Evolutionary conservation across 2,797 vertebrate genomes (phyloP).

Genomic region (Phoxinus dragarum): DNA sequence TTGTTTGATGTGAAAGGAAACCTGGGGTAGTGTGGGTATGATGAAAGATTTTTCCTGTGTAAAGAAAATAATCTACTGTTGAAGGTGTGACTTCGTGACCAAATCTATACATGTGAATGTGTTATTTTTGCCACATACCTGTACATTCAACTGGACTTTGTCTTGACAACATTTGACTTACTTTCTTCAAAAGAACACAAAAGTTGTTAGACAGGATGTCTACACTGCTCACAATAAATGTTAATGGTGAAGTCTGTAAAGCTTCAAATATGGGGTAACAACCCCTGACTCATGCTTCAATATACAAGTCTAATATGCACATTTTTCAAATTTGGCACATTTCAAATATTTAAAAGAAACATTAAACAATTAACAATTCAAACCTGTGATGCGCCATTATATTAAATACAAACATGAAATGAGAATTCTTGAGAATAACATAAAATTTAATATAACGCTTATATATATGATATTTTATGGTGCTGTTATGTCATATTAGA

Average conservation of each 20-base stretch:
- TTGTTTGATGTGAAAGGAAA: background rate
- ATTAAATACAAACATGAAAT: background rate
- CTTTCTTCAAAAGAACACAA: too few relatives aligned
- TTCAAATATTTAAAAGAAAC: background rate
- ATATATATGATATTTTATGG: background rate
- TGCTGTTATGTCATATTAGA: background rate
- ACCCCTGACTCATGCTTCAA: too few relatives aligned
- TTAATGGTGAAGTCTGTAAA: too few relatives aligned
- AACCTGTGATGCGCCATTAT: background rate
- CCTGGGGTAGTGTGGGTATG: background rate
- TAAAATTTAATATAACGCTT: background rate
- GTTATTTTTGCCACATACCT: background rate
- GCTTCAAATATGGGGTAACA: too few relatives aligned
- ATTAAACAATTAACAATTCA: background rate
- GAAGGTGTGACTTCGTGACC: background rate
- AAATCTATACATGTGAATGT: conserved; percentile 13
- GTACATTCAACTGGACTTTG: background rate
- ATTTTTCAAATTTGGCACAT: background rate
- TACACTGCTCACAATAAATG: too few relatives aligned
- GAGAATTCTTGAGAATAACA: background rate
- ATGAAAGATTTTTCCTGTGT: background rate
- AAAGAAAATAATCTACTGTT: conserved; percentile 11
- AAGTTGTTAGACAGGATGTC: too few relatives aligned
- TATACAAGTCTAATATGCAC: background rate
- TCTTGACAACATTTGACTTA: too few relatives aligned